These are phyloP conservation scores for Atrichornis clamosus DNA, from an alignment of 2,113 vertebrate genomes.

Conservation along the genomic window DNA sequence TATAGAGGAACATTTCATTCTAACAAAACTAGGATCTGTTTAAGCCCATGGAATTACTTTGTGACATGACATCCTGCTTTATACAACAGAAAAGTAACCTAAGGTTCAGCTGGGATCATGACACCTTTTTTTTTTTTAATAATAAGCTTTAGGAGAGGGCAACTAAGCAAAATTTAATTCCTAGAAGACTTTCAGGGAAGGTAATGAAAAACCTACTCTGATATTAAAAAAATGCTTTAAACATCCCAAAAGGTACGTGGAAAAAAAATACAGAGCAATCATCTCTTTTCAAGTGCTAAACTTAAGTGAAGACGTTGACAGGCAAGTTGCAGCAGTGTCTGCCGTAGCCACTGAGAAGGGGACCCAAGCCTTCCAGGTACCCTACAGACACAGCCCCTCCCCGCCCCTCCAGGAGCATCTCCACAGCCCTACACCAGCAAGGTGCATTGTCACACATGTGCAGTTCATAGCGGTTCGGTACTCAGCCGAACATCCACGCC, in stretches of 20 bases:
- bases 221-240: too few species aligned
- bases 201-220: neutral
- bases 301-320: neutral
- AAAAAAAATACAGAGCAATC: neutral
- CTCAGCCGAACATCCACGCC: neutral
- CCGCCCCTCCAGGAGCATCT: neutral
- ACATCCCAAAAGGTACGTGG: too few species aligned
- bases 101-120: neutral
- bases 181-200: neutral
- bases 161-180: neutral
- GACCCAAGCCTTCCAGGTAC: neutral
- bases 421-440: neutral
- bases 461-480: rapidly evolving
- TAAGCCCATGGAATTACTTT: neutral
- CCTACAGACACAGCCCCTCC: neutral
- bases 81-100: neutral
- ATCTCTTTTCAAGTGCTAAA: neutral
- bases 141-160: neutral
- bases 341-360: neutral
- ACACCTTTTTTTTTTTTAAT: neutral
- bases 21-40: neutral
- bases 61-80: neutral
- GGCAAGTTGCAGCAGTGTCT: neutral
- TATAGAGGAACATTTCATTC: neutral
- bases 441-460: neutral